These are phyloP conservation scores for Dunckerocampus dactyliophorus DNA, from an alignment of 2,113 vertebrate species.

Conservation along the genomic window DNA sequence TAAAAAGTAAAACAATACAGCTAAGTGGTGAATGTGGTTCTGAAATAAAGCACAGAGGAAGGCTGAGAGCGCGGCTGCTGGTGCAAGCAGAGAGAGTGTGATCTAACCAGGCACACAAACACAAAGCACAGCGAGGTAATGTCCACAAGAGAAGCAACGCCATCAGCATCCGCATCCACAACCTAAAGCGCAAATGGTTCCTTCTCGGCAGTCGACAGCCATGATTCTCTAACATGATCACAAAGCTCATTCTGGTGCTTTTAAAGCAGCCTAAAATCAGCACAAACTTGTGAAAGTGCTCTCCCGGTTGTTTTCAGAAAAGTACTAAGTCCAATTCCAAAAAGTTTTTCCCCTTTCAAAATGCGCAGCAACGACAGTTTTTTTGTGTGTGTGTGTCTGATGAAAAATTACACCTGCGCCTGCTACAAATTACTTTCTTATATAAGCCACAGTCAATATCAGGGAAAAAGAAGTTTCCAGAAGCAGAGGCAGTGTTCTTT, in stretches of 20 bases:
- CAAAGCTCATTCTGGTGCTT: not conserved
- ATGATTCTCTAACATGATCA: constrained; percentile 1
- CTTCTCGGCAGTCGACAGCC: not conserved
- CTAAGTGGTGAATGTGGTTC: no score
- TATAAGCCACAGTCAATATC: not conserved
- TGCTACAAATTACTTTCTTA: not conserved
- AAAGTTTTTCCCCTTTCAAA: not conserved
- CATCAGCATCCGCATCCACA: no score
- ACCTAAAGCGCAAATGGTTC: not conserved
- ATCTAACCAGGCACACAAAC: not conserved
- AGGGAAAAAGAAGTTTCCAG: not conserved
- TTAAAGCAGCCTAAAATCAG: not conserved
- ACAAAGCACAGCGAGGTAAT: not conserved
- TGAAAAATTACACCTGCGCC: not conserved
- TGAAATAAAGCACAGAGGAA: no score
- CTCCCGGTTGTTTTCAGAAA: not conserved
- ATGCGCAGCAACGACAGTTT: not conserved
- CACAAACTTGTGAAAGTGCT: not conserved
- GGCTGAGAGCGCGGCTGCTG: no score
- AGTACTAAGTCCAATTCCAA: not conserved
- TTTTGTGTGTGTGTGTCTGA: no score
- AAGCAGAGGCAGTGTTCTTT: no score
- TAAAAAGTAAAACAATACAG: no score
- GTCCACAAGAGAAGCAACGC: not conserved
- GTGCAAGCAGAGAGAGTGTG: not conserved